phyloP scores from a whole-genome alignment of 2,113 vertebrate species.

The Henicopernis longicauda region DNA sequence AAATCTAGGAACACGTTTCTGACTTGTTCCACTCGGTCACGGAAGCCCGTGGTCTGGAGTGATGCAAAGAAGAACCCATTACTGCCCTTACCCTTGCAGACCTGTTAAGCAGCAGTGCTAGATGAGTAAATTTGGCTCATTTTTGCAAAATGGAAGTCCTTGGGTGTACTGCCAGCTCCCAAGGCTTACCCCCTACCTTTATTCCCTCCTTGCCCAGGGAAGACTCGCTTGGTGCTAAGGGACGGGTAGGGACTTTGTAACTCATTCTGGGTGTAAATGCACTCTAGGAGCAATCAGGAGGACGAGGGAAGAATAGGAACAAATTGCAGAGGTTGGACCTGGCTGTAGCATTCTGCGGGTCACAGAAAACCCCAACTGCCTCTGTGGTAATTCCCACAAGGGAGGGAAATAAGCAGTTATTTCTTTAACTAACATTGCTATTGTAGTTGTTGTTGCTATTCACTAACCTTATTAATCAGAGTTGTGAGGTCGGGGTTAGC shows the following conservation, averaged over 20 bases:
- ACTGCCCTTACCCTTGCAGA: not conserved
- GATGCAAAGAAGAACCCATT: not conserved
- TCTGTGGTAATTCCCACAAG: not conserved
- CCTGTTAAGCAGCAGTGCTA: not conserved
- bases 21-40: not conserved
- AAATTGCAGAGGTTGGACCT: not conserved
- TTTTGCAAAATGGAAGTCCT: not conserved
- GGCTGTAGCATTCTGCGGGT: not conserved
- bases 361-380: not conserved
- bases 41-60: not conserved
- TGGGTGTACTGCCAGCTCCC: not conserved
- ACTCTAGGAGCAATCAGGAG: not conserved
- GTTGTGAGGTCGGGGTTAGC: not conserved
- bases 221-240: not conserved
- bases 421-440: not conserved
- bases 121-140: not conserved
- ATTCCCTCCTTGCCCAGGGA: not conserved
- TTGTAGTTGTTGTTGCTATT: not conserved
- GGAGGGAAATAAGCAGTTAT: not conserved
- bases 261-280: not conserved
- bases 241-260: rapidly evolving
- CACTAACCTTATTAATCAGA: not conserved
- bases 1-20: not conserved
- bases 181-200: not conserved
- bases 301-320: not conserved